Percentiles rank a stretch among this genome's conserved stretches.
phyloP scores from a whole-genome alignment of 2,888 invertebrate species.

The Chaitophorus viminalis region DNA sequence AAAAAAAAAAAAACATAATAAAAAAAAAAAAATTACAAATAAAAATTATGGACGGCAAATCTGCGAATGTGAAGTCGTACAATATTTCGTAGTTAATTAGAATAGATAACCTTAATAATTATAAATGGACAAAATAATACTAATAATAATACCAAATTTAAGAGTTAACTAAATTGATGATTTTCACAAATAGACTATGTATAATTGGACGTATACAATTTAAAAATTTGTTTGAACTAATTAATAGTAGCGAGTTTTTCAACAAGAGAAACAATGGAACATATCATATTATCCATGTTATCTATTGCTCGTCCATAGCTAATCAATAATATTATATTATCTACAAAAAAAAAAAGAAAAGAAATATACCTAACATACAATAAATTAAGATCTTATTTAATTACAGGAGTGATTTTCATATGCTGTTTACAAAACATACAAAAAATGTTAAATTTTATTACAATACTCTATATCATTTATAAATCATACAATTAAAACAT shows the following conservation, averaged over 20 bases:
- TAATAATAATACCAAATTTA: constrained; percentile 22
- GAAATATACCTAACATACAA: constrained; percentile 32
- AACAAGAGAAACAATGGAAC: constrained; percentile 16
- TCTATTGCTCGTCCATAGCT: constrained; percentile 39
- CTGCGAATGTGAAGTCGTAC: constrained; percentile 51
- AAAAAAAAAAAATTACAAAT: constrained; percentile 30
- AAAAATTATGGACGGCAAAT: constrained; percentile 59
- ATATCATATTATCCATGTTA: constrained; percentile 33
- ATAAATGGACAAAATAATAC: constrained; percentile 30
- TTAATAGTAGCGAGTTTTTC: not conserved
- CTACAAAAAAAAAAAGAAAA: constrained; percentile 27
- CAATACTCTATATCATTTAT: constrained; percentile 44
- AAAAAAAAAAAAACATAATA: constrained; percentile 15
- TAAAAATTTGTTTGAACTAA: constrained; percentile 11
- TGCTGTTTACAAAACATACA: constrained; percentile 43
- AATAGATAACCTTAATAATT: constrained; percentile 40
- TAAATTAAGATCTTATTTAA: constrained; percentile 12
- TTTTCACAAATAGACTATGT: constrained; percentile 28
- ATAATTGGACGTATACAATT: constrained; percentile 27
- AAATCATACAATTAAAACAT: constrained; percentile 50
- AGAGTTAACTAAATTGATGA: constrained; percentile 26
- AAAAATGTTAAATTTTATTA: constrained; percentile 31
- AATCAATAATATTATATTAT: constrained; percentile 33
- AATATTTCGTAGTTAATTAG: constrained; percentile 41
- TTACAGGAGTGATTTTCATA: constrained; percentile 44